Evolutionary conservation across 2,113 vertebrate species (phyloP), one percentile per base, ranked within the genome.

Genomic region (Calidris pygmaea): DNA sequence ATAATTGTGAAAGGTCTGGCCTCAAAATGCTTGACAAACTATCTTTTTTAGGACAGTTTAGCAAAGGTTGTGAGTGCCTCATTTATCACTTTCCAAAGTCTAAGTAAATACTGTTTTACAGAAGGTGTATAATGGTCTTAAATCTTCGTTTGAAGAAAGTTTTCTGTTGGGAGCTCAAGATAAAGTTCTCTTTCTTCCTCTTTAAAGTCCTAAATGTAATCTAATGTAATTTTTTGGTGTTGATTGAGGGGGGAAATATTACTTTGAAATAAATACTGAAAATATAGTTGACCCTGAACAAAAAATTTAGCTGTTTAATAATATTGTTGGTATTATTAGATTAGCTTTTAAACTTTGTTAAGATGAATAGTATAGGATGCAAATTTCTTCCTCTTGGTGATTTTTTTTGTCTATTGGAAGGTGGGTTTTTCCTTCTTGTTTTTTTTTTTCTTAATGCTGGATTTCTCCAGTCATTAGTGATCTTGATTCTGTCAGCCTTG

Each of bases 301-400:
- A 96, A 97, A 97, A 87, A 81, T 97, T 93, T 93, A 95, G 29
- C 55, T 93, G 27, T 85, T 47, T 76, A 73, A 90, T 85, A 85
- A 63, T 56, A n/a, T 14, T 60, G 18, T 71, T 95, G 68, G 60
- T 66, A 35, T 67, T 78, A 43, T 73, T 89, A 95, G 48, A 59
- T 87, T 45, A 92, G 32, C 55, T 94, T 96, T 94, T 81, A 84
- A 89, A 89, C 82, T 94, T 88, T 35, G 34, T 93, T 87, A 89
- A 93, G 71, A 15, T 50, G 14, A 56, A 72, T 73, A 86, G 87
- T 45, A 62, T 22, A 39, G 35, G 87, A 93, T 72, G 26, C 24
- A 34, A 82, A 21, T 86, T 94, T 97, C 87, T 72, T 89, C 22
- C 9, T 66, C 55, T 68, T 88, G 52, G 22, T 70, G 39, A 53